Evolutionary conservation across 2,113 vertebrate species (phyloP).

Genomic region (Pseudopipra pipra): DNA sequence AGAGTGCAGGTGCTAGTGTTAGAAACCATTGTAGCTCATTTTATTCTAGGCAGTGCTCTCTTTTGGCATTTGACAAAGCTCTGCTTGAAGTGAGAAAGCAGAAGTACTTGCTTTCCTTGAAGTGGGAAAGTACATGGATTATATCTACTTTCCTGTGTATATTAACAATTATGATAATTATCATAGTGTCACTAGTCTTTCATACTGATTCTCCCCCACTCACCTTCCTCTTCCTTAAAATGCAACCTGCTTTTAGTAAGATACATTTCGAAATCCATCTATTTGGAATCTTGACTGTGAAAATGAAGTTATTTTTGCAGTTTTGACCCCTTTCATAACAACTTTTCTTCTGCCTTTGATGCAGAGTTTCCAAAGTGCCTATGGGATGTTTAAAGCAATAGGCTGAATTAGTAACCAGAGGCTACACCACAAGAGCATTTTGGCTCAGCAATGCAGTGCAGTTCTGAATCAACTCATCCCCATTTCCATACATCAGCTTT

Average conservation of each 20-base stretch:
- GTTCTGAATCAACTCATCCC: background rate
- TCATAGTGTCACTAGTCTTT: background rate
- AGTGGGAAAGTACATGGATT: background rate
- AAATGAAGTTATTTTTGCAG: background rate
- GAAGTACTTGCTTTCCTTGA: background rate
- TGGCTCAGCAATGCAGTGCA: background rate
- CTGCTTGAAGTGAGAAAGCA: background rate
- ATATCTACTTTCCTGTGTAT: background rate
- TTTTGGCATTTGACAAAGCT: background rate
- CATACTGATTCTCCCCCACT: background rate
- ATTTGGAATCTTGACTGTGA: background rate
- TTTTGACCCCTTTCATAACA: background rate
- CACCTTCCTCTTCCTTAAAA: background rate
- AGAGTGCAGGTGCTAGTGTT: background rate
- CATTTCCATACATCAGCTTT: background rate
- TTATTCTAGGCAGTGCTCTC: background rate
- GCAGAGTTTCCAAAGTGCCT: background rate
- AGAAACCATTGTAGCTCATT: background rate
- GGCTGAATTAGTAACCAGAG: background rate
- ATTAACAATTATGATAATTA: constrained; percentile 19
- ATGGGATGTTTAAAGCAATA: background rate
- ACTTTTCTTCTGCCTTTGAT: background rate
- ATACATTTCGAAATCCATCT: background rate
- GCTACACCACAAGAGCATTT: background rate
- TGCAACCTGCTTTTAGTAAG: background rate